These are phyloP conservation scores for Macrotis lagotis DNA, from an alignment of 2,113 vertebrate genomes.

Conservation along the genomic window DNA sequence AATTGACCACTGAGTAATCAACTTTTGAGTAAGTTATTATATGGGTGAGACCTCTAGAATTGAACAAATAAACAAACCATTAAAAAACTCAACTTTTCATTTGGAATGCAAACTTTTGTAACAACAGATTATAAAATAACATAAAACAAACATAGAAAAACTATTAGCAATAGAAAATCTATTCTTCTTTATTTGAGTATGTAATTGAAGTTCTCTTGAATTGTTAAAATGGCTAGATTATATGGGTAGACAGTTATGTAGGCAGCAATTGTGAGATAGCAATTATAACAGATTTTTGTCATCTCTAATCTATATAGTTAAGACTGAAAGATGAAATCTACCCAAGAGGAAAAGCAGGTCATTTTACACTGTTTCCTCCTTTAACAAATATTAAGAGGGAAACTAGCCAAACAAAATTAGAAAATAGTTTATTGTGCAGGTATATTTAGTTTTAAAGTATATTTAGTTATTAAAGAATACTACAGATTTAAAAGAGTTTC, in stretches of 20 bases:
- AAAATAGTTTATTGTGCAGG: slow-evolving; percentile 57
- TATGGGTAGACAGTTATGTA: not conserved
- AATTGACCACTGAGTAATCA: not conserved
- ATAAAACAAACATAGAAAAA: not conserved
- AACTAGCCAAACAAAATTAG: slow-evolving; percentile 29
- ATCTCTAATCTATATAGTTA: not conserved
- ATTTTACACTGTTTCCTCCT: not conserved
- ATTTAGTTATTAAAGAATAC: slow-evolving; percentile 61
- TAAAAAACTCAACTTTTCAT: too few relatives aligned
- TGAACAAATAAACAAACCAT: too few relatives aligned
- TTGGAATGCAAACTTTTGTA: not conserved
- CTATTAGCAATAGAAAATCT: too few relatives aligned
- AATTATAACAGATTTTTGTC: not conserved
- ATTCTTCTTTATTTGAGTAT: not conserved
- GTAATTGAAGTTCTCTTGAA: not conserved
- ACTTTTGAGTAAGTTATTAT: not conserved
- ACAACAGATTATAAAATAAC: not conserved
- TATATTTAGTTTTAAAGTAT: slow-evolving; percentile 69
- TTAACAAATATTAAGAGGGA: not conserved
- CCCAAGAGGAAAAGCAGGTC: slow-evolving; percentile 12
- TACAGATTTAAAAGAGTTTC: slow-evolving; percentile 54
- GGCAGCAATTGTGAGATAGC: too few relatives aligned
- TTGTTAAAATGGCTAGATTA: not conserved
- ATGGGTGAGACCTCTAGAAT: not conserved
- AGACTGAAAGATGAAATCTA: not conserved